A percentile compares a stretch with the other conserved stretches of the same genome.
phyloP scores from a whole-genome alignment of 2,113 vertebrate species.

The Girardinichthys multiradiatus region DNA sequence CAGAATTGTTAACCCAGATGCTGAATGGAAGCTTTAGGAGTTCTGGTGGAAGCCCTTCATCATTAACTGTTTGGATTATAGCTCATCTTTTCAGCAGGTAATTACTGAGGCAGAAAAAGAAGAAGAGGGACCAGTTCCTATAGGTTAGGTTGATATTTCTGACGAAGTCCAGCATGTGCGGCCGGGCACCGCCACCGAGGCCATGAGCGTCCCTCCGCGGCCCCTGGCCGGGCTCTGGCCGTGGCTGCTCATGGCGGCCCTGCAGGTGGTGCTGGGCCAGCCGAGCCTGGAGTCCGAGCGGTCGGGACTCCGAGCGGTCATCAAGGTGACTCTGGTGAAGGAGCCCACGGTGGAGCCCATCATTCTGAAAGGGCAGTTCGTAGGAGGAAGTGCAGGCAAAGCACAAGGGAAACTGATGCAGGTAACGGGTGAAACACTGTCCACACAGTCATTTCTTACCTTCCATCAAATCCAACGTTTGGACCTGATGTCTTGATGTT shows the following conservation, averaged over 20 bases:
- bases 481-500: no score
- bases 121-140: constrained; percentile 18
- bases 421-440: constrained; percentile 78
- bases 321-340: constrained; percentile 90
- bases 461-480: not conserved
- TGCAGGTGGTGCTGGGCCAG: constrained; percentile 88
- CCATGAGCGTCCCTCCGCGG: constrained; percentile 94
- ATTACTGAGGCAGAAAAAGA: constrained; percentile 13
- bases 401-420: constrained; percentile 95
- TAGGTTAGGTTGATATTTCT: not conserved
- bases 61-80: constrained; percentile 49
- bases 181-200: constrained; percentile 88
- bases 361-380: constrained; percentile 91
- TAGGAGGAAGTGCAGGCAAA: constrained; percentile 84
- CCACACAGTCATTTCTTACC: constrained; percentile 4
- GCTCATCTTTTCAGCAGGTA: constrained; percentile 23
- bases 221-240: constrained; percentile 96
- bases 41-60: constrained; percentile 45
- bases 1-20: constrained; percentile 46
- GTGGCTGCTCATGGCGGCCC: constrained; percentile 94
- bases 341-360: constrained; percentile 85
- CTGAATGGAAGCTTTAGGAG: constrained; percentile 42
- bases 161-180: constrained; percentile 88
- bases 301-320: constrained; percentile 86
- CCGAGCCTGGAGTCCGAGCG: constrained; percentile 88